These are phyloP conservation scores for Callorhinus ursinus DNA, from an alignment of 2,113 vertebrate species.

Conservation along the genomic window DNA sequence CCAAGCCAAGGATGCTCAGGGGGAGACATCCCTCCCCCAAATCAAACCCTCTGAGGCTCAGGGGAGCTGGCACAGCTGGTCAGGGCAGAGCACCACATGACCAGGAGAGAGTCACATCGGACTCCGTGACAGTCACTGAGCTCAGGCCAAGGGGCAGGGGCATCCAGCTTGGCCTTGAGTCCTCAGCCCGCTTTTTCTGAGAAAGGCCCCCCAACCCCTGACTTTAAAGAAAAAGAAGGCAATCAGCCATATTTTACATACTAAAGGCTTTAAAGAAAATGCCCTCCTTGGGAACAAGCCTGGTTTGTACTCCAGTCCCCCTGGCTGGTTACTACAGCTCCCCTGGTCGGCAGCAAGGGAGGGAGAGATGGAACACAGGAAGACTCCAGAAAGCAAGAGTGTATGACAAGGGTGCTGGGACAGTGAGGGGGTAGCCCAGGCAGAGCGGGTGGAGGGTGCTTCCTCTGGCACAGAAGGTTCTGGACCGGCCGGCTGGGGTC, in stretches of 20 bases:
- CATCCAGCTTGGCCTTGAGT: not conserved
- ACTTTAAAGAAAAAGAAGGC: not conserved
- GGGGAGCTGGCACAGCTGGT: not conserved
- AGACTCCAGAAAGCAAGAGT: not conserved
- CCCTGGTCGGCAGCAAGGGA: not conserved
- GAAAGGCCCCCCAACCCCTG: not conserved
- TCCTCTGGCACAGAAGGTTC: not conserved
- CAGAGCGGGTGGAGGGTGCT: fast-evolving
- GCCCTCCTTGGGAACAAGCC: not conserved
- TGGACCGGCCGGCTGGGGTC: not conserved
- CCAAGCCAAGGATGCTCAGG: not conserved
- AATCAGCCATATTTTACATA: not conserved
- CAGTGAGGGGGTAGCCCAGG: fast-evolving
- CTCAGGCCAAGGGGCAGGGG: no score
- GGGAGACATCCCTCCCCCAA: fast-evolving
- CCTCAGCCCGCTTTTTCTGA: not conserved
- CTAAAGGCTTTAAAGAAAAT: slow-evolving; percentile 26
- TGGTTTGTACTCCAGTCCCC: not conserved
- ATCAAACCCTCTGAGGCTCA: not conserved
- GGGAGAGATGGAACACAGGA: not conserved
- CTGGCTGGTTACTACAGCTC: not conserved
- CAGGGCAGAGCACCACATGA: not conserved
- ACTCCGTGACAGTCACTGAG: not conserved
- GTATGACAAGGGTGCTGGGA: not conserved
- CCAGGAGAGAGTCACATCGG: not conserved